phyloP scores from a whole-genome alignment of 2,888 invertebrate genomes.

The Dryobota labecula region DNA sequence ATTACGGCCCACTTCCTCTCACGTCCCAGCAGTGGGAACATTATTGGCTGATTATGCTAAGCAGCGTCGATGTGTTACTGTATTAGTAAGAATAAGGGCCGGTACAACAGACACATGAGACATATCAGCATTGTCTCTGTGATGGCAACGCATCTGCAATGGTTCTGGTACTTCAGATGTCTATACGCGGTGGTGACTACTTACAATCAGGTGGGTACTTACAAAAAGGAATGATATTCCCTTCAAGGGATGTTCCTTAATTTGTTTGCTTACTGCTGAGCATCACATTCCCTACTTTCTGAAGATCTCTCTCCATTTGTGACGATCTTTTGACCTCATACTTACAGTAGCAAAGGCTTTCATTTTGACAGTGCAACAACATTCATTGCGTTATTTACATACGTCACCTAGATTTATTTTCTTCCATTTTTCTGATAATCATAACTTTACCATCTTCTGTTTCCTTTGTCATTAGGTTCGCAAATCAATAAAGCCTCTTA shows the following conservation, averaged over 20 bases:
- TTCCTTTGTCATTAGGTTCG: conserved; percentile 73
- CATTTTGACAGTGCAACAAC: too few relatives aligned
- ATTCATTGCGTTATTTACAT: too few relatives aligned
- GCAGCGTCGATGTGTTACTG: not conserved
- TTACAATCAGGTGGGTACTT: conserved; percentile 15
- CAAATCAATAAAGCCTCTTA: conserved; percentile 82
- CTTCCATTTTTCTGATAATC: not conserved
- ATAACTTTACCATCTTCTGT: not conserved
- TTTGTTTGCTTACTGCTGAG: too few relatives aligned
- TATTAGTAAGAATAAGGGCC: not conserved
- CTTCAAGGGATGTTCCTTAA: too few relatives aligned
- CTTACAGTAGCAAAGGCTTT: too few relatives aligned
- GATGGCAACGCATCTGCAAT: not conserved
- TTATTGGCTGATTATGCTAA: too few relatives aligned
- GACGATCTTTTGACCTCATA: too few relatives aligned
- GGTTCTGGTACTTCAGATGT: conserved; percentile 3
- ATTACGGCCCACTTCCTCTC: too few relatives aligned
- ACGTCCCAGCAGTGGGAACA: too few relatives aligned
- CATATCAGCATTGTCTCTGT: not conserved
- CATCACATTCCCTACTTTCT: too few relatives aligned
- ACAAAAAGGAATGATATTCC: too few relatives aligned
- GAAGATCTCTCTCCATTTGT: too few relatives aligned
- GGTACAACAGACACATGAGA: not conserved
- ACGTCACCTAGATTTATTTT: not conserved
- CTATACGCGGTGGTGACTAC: not conserved